phyloP scores from a whole-genome alignment of 35 echinoderm and acorn worm genomes.

The Lytechinus variegatus region DNA sequence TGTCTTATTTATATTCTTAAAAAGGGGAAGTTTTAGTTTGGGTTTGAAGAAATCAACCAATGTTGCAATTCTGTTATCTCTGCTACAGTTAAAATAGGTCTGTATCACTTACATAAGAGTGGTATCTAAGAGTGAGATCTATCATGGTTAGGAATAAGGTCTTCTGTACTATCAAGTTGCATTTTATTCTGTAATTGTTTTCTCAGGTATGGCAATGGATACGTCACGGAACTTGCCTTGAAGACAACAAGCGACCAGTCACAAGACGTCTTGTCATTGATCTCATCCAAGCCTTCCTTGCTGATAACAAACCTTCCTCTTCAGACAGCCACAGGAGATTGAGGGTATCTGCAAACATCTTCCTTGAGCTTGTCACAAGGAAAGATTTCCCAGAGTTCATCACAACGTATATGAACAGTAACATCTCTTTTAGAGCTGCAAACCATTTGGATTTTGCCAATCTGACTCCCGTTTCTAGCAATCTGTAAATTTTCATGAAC shows the following conservation, averaged over 20 bases:
- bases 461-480: too few species aligned
- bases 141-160: too few species aligned
- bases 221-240: conserved; percentile 58
- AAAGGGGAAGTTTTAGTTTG: too few species aligned
- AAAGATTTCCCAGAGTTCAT: conserved; percentile 74
- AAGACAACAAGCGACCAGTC: conserved; percentile 59
- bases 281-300: conserved; percentile 42
- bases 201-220: conserved; percentile 81
- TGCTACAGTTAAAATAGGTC: conserved; percentile 72
- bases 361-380: conserved; percentile 53
- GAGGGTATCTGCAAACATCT: conserved; percentile 52
- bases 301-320: not conserved
- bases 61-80: not conserved
- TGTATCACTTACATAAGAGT: too few species aligned
- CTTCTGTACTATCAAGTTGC: too few species aligned
- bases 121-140: too few species aligned
- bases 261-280: conserved; percentile 39
- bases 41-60: too few species aligned
- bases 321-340: not conserved
- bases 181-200: not conserved
- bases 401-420: conserved; percentile 67
- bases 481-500: too few species aligned
- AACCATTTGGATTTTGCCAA: not conserved
- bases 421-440: conserved; percentile 22
- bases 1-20: too few species aligned